Percentiles rank a stretch among this genome's conserved stretches.
Evolutionary conservation across 1,140 invertebrate genomes (phyloP).

Genomic region (Papilio machaon): DNA sequence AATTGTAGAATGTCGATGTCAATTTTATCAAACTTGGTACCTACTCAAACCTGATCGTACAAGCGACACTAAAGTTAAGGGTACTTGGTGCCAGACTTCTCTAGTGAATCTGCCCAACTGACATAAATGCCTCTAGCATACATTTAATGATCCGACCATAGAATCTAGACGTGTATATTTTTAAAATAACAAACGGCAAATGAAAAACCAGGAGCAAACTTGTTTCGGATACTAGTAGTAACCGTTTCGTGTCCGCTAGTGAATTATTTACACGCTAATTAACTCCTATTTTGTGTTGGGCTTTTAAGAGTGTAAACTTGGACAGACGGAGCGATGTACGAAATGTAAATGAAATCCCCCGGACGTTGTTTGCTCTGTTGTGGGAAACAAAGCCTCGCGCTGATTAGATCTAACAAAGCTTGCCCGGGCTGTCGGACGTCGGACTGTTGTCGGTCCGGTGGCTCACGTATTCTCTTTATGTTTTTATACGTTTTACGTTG

Average conservation of each 20-base stretch:
- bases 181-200: background rate
- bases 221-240: background rate
- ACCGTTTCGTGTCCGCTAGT: background rate
- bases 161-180: background rate
- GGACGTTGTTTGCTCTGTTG: slow-evolving; percentile 56
- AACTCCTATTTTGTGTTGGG: slow-evolving; percentile 44
- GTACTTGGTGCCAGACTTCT: background rate
- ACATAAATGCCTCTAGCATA: background rate
- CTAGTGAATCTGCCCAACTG: no score
- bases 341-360: slow-evolving; percentile 65
- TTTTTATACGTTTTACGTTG: slow-evolving; percentile 10
- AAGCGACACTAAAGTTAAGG: background rate
- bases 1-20: no score
- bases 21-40: no score
- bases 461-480: slow-evolving; percentile 28
- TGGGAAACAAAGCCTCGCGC: slow-evolving; percentile 57
- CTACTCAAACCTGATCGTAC: background rate
- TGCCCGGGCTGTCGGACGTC: background rate
- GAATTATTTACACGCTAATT: slow-evolving; percentile 34
- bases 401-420: slow-evolving; percentile 49
- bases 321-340: slow-evolving; percentile 50
- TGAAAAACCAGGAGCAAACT: background rate
- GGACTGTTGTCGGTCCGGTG: background rate
- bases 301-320: slow-evolving; percentile 61
- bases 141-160: background rate